phyloP scores from a whole-genome alignment of 2,797 vertebrate genomes.

The Glyptemys insculpta region DNA sequence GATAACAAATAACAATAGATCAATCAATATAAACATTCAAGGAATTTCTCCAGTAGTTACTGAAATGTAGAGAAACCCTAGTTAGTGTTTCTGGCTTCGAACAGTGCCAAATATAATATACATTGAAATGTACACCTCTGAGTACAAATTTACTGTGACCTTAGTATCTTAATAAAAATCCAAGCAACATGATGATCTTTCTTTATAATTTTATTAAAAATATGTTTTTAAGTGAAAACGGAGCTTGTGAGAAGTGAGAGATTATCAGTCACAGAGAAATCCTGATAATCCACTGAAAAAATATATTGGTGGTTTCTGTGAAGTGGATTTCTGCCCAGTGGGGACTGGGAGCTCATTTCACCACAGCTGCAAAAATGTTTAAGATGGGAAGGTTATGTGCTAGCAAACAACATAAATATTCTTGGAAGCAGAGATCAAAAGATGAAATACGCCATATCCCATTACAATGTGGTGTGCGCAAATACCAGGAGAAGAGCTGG shows the following conservation, averaged over 20 bases:
- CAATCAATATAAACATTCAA: background rate
- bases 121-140: background rate
- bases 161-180: background rate
- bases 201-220: background rate
- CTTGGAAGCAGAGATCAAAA: background rate
- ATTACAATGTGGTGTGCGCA: fast-evolving
- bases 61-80: background rate
- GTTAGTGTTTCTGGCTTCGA: background rate
- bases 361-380: background rate
- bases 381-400: background rate
- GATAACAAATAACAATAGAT: background rate
- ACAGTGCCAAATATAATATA: background rate
- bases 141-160: background rate
- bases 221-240: background rate
- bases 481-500: background rate
- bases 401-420: background rate
- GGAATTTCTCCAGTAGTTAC: background rate
- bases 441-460: background rate
- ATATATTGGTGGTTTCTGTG: background rate
- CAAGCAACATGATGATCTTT: background rate
- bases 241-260: background rate
- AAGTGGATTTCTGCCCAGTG: background rate
- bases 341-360: background rate
- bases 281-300: background rate
- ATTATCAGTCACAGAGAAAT: background rate